phyloP scores from a whole-genome alignment of 2,888 invertebrate species.

The Pheosia gnoma region DNA sequence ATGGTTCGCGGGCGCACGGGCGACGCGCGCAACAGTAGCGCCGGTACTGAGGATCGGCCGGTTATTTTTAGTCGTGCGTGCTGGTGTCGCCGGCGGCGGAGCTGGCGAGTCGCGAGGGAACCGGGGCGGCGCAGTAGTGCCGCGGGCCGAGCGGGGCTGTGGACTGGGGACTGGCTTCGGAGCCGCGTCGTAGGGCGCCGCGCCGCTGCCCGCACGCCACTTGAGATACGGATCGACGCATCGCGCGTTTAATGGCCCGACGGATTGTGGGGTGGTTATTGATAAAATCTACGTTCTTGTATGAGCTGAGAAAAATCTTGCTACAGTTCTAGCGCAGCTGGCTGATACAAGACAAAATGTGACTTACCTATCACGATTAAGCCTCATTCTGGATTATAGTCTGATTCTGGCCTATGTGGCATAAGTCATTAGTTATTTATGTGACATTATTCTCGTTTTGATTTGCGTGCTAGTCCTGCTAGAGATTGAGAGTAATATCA shows the following conservation, averaged over 20 bases:
- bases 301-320: too few species aligned
- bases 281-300: too few species aligned
- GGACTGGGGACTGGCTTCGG: slow-evolving; percentile 22
- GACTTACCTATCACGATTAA: too few species aligned
- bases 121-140: slow-evolving; percentile 36
- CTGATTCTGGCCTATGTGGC: too few species aligned
- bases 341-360: too few species aligned
- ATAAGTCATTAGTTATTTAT: too few species aligned
- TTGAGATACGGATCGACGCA: background rate
- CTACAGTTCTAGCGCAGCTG: too few species aligned
- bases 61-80: slow-evolving; percentile 80
- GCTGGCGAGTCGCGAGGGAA: slow-evolving; percentile 42
- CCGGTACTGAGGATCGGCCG: slow-evolving; percentile 75
- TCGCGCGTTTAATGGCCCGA: slow-evolving; percentile 1
- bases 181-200: slow-evolving; percentile 33
- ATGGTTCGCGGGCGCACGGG: slow-evolving; percentile 81
- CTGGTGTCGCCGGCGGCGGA: slow-evolving; percentile 24
- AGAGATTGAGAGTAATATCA: too few species aligned
- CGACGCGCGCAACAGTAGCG: slow-evolving; percentile 78
- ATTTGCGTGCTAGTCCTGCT: too few species aligned
- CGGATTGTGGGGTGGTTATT: background rate
- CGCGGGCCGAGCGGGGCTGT: slow-evolving; percentile 43
- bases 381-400: too few species aligned
- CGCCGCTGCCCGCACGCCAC: background rate
- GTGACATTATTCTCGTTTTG: too few species aligned